Evolutionary conservation across 1,140 invertebrate genomes (phyloP).

Genomic region (Magallana gigas): DNA sequence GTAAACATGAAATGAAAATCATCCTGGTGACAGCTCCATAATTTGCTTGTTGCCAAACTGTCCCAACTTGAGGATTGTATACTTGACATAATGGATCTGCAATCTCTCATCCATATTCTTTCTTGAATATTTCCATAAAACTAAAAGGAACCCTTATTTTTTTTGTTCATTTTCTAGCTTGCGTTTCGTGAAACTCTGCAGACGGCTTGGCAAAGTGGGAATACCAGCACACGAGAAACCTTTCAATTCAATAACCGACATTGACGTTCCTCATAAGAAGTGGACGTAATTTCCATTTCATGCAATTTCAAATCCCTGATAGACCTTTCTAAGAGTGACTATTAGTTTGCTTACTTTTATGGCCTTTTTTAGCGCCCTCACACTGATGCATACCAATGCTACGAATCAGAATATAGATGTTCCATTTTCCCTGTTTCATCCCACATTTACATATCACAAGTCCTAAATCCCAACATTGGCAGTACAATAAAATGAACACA

Average conservation of each 20-base stretch:
- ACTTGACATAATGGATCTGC: constrained; percentile 24
- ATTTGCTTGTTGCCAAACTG: constrained; percentile 16
- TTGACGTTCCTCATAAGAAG: constrained; percentile 30
- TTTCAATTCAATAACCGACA: constrained; percentile 25
- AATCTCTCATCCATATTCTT: constrained; percentile 30
- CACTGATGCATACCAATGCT: neutral
- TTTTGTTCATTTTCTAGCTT: constrained; percentile 2
- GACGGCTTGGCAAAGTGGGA: constrained; percentile 14
- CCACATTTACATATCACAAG: too few relatives aligned
- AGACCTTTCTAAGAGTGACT: constrained; percentile 20
- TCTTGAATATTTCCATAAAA: constrained; percentile 28
- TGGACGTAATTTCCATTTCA: constrained; percentile 6
- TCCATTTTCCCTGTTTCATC: too few relatives aligned
- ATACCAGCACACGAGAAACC: constrained; percentile 24
- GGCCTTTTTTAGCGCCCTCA: neutral
- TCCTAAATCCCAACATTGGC: too few relatives aligned
- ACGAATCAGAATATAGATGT: too few relatives aligned
- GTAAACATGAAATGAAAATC: constrained; percentile 20
- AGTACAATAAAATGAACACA: too few relatives aligned
- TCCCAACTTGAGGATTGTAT: neutral
- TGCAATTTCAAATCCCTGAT: constrained; percentile 23
- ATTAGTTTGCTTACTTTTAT: constrained; percentile 9
- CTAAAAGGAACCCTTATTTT: neutral
- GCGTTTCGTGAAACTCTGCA: constrained; percentile 22
- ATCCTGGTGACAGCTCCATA: constrained; percentile 7